phyloP scores from a whole-genome alignment of 2,797 vertebrate genomes.

The Periparus ater region DNA sequence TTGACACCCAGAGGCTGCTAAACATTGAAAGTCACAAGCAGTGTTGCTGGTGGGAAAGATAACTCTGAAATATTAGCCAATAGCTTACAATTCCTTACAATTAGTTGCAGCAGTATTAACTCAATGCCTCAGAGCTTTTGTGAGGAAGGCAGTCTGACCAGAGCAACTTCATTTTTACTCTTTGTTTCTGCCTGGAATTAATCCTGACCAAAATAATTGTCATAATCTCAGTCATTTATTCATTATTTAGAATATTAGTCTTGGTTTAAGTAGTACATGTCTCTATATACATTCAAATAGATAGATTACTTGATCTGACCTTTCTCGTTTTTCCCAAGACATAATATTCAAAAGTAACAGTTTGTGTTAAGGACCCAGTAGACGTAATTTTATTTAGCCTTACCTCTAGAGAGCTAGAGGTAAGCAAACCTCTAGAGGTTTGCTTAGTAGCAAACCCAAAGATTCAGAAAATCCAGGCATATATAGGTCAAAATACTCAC shows the following conservation, averaged over 20 bases:
- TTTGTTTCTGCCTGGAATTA: neutral
- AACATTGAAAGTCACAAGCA: neutral
- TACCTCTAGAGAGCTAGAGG: neutral
- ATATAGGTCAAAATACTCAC: conserved; percentile 17
- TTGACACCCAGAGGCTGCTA: neutral
- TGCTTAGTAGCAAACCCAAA: neutral
- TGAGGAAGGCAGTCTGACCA: neutral
- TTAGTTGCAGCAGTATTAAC: neutral
- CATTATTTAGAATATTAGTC: neutral
- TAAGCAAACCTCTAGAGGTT: too few relatives aligned
- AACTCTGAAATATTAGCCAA: neutral
- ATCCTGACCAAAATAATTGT: neutral
- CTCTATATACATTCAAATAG: neutral
- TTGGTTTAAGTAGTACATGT: neutral
- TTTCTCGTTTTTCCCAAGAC: neutral
- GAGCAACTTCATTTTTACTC: neutral
- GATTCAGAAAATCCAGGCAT: neutral
- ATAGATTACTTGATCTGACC: neutral
- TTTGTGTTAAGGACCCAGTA: neutral
- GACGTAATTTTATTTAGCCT: neutral
- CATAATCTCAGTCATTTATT: neutral
- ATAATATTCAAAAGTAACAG: neutral
- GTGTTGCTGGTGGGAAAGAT: neutral
- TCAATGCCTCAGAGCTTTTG: neutral
- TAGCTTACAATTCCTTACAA: neutral